phyloP scores from a whole-genome alignment of 2,797 vertebrate species.

The Tapera naevia region DNA sequence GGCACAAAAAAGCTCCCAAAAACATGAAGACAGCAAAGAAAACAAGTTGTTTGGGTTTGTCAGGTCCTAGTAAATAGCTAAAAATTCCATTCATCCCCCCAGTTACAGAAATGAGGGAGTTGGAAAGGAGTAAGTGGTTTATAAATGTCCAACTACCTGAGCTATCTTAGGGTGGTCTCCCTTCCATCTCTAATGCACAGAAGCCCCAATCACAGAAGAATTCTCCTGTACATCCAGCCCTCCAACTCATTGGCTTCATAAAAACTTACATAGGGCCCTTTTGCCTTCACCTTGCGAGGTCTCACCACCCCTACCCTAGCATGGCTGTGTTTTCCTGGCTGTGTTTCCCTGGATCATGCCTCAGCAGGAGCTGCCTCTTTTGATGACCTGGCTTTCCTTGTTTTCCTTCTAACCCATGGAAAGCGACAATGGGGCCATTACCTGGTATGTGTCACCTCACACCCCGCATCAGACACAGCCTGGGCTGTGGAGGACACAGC shows the following conservation, averaged over 20 bases:
- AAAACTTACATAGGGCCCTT: too few relatives aligned
- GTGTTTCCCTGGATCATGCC: neutral
- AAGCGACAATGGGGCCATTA: neutral
- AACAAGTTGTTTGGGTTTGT: neutral
- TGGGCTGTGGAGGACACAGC: neutral
- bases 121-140: neutral
- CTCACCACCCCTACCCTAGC: neutral
- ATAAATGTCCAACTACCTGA: neutral
- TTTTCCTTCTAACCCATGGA: neutral
- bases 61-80: neutral
- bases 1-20: neutral
- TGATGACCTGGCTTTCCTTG: neutral
- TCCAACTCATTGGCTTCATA: neutral
- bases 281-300: neutral
- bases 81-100: neutral
- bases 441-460: constrained; percentile 63
- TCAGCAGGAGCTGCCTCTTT: neutral
- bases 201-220: neutral
- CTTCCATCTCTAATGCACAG: neutral
- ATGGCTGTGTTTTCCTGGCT: neutral
- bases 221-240: neutral
- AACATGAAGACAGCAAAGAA: neutral
- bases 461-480: neutral
- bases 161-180: neutral
- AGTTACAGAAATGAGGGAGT: neutral